Evolutionary conservation across 2,113 vertebrate species (phyloP).

Genomic region (Chinchilla lanigera): DNA sequence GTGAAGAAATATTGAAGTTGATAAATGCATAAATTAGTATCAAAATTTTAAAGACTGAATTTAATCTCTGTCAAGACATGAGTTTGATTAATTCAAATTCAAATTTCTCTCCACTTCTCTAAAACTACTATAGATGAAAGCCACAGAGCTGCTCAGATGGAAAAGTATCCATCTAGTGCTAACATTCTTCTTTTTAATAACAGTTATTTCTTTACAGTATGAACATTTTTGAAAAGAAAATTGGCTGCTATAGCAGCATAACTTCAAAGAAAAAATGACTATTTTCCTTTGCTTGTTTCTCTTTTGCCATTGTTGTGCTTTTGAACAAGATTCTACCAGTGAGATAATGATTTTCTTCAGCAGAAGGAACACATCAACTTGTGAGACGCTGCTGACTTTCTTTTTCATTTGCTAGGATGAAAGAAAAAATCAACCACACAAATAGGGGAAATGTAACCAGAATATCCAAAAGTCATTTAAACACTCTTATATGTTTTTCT

Average conservation of each 20-base stretch:
- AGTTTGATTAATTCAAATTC: conserved; percentile 9
- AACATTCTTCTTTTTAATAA: conserved; percentile 20
- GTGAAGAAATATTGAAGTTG: neutral
- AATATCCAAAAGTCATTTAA: neutral
- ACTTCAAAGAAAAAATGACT: neutral
- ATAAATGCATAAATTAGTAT: neutral
- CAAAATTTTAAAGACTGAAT: neutral
- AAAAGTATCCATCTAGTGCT: neutral
- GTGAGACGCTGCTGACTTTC: neutral
- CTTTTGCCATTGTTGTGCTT: too few species aligned
- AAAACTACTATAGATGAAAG: neutral
- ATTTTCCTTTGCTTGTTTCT: neutral
- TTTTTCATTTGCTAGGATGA: neutral
- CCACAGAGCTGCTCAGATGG: neutral
- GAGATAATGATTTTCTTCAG: neutral
- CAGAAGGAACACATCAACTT: neutral
- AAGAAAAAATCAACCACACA: neutral
- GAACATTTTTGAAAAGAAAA: conserved; percentile 41
- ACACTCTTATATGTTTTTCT: neutral
- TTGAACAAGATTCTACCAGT: neutral
- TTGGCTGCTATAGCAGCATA: neutral
- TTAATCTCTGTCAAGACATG: neutral
- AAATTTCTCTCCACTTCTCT: neutral
- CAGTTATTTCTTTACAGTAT: neutral
- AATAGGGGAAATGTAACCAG: neutral